Conservation (phyloP, 2,113 vertebrate genomes). For the Fregata magnificens region DNA sequence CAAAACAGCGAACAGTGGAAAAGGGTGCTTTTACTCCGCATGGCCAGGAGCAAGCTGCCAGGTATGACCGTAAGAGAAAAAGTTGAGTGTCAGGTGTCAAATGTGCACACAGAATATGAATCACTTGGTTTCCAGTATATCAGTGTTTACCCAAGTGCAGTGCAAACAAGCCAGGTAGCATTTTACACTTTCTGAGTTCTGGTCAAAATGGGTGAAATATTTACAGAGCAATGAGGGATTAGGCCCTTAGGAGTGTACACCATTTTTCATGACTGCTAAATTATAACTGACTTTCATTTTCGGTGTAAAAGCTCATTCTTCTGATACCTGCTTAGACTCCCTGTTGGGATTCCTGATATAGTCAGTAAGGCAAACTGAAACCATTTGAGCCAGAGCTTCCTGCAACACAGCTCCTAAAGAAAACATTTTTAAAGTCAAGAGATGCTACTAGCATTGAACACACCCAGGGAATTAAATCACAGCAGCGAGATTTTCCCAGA, state of each 20-base stretch:
- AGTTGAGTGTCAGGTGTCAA: not conserved
- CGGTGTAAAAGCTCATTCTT: not conserved
- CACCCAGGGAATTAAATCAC: not conserved
- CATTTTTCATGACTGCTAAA: not conserved
- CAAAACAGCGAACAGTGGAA: not conserved
- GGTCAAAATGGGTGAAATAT: not conserved
- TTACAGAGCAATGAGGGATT: not conserved
- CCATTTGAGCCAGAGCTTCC: not conserved
- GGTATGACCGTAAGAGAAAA: not conserved
- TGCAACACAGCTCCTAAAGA: not conserved
- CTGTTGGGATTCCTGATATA: not conserved
- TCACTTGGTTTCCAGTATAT: not conserved
- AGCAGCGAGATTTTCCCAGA: not conserved
- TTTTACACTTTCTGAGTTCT: not conserved
- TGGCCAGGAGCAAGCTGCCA: not conserved
- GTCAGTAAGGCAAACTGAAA: not conserved
- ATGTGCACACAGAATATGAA: not conserved
- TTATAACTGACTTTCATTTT: not conserved
- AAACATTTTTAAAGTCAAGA: not conserved
- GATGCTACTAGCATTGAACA: not conserved
- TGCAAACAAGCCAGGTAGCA: not conserved
- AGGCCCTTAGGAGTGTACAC: not conserved
- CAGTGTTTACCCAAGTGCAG: fast-evolving
- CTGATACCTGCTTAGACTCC: not conserved
- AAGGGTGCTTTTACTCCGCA: not conserved